phyloP scores from a whole-genome alignment of 1,140 invertebrate species.

The Megalopta genalis region DNA sequence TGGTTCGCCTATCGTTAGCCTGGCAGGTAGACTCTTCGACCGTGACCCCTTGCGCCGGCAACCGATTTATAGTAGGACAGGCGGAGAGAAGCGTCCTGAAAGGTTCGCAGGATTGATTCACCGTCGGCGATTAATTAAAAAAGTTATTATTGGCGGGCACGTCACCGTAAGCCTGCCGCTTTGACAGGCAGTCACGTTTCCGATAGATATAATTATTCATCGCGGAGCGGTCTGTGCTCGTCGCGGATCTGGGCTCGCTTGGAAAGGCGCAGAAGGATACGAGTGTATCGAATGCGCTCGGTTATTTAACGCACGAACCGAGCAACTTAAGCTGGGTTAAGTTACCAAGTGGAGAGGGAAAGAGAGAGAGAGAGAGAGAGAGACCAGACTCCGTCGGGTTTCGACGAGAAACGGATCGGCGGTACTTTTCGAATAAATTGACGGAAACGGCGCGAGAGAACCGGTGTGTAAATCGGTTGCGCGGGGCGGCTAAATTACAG shows the following conservation, averaged over 20 bases:
- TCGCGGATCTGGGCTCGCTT: not conserved
- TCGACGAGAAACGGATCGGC: too few relatives aligned
- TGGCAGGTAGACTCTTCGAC: not conserved
- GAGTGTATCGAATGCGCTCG: slow-evolving; percentile 21
- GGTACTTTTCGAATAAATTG: not conserved
- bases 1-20: not conserved
- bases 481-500: not conserved
- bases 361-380: too few relatives aligned
- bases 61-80: too few relatives aligned
- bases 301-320: slow-evolving; percentile 9
- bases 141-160: not conserved
- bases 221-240: not conserved
- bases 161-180: not conserved
- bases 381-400: too few relatives aligned
- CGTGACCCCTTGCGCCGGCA: too few relatives aligned
- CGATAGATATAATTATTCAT: slow-evolving; percentile 8
- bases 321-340: slow-evolving; percentile 9
- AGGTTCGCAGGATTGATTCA: not conserved
- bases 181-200: not conserved
- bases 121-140: not conserved
- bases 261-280: slow-evolving; percentile 21
- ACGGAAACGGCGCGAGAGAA: not conserved
- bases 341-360: not conserved
- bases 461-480: not conserved
- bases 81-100: not conserved